Evolutionary conservation across 2,797 vertebrate species (phyloP).

Genomic region (Tapera naevia): DNA sequence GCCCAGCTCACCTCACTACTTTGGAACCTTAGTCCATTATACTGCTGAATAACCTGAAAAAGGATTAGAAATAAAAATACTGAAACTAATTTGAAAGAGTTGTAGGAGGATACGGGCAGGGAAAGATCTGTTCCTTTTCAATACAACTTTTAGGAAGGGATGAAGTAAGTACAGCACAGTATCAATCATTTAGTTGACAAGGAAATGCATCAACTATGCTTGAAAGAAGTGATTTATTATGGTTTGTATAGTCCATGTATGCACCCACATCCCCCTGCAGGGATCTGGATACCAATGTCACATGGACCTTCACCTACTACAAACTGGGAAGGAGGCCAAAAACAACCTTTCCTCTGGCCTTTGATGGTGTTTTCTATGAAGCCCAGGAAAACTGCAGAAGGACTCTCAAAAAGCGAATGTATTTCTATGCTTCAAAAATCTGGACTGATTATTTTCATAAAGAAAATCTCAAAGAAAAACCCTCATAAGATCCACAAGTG

Average conservation of each 20-base stretch:
- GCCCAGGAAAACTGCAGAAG: conserved; percentile 18
- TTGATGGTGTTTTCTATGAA: conserved; percentile 39
- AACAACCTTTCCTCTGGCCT: conserved; percentile 37
- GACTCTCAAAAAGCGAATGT: neutral
- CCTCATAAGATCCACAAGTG: neutral
- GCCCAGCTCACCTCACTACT: neutral
- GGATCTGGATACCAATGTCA: conserved; percentile 20
- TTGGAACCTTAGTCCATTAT: neutral
- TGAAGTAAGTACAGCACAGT: conserved; percentile 38
- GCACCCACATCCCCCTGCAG: neutral
- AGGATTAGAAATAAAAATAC: conserved; percentile 16
- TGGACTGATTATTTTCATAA: neutral
- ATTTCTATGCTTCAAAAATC: neutral
- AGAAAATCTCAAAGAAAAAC: neutral
- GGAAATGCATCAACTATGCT: conserved; percentile 34
- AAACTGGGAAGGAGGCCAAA: conserved; percentile 41
- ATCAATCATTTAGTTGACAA: neutral
- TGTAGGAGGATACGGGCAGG: neutral
- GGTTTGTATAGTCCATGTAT: neutral
- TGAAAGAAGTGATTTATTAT: conserved; percentile 45
- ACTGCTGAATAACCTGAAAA: neutral
- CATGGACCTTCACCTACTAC: conserved; percentile 24
- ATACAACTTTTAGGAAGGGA: conserved; percentile 20
- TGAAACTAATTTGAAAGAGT: neutral
- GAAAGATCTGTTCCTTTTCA: conserved; percentile 47